phyloP scores from a whole-genome alignment of 2,888 invertebrate species.

The Heliconius sara region DNA sequence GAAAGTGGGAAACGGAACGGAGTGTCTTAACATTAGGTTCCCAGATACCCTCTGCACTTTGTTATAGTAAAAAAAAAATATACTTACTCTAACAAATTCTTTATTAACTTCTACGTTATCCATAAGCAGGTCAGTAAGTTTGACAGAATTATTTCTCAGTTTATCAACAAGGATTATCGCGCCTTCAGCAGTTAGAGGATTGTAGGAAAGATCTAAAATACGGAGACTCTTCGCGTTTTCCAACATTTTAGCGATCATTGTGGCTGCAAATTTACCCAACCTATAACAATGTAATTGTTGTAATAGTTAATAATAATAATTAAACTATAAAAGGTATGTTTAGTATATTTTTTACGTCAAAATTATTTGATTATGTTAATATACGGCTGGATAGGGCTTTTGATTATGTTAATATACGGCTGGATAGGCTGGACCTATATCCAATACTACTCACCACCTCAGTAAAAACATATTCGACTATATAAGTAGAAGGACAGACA shows the following conservation, averaged over 20 bases:
- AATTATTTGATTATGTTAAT: too few relatives aligned
- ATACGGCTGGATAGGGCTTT: too few relatives aligned
- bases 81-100: slow-evolving; percentile 43
- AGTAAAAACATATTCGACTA: too few relatives aligned
- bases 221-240: slow-evolving; percentile 37
- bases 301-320: neutral
- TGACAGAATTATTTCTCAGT: slow-evolving; percentile 35
- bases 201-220: slow-evolving; percentile 45
- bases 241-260: slow-evolving; percentile 33
- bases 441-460: too few relatives aligned
- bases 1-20: neutral
- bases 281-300: slow-evolving; percentile 28
- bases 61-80: neutral
- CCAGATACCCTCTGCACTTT: neutral
- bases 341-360: too few relatives aligned
- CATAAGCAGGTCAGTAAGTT: slow-evolving; percentile 43
- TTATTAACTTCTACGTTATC: slow-evolving; percentile 42
- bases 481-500: too few relatives aligned
- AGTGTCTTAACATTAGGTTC: neutral
- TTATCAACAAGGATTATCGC: slow-evolving; percentile 38
- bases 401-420: too few relatives aligned
- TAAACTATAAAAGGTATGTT: too few relatives aligned
- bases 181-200: slow-evolving; percentile 44
- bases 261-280: slow-evolving; percentile 40
- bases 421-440: too few relatives aligned